These are phyloP conservation scores for Cephus nigrinus DNA, from an alignment of 2,888 invertebrate genomes.

Conservation along the genomic window DNA sequence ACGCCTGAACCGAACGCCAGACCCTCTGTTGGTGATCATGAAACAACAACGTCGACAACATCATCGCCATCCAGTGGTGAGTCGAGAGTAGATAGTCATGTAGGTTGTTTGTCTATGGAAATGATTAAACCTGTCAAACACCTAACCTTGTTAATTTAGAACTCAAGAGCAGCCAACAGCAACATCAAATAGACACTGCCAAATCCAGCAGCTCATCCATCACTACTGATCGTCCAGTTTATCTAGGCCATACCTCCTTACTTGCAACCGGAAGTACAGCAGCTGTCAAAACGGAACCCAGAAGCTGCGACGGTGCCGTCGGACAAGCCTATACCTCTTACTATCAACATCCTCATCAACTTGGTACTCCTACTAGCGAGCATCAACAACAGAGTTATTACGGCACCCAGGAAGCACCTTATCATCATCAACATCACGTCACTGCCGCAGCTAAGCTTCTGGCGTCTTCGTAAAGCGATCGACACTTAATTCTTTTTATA, in stretches of 20 bases:
- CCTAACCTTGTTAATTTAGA: slow-evolving; percentile 30
- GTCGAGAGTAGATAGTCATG: slow-evolving; percentile 4
- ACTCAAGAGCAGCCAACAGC: slow-evolving; percentile 48
- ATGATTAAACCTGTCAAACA: too few relatives aligned
- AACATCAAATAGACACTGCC: slow-evolving; percentile 54
- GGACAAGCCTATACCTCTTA: slow-evolving; percentile 60
- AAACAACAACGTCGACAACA: slow-evolving; percentile 51
- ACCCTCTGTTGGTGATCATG: slow-evolving; percentile 49
- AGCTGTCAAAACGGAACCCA: slow-evolving; percentile 62
- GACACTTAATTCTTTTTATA: too few relatives aligned
- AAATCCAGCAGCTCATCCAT: slow-evolving; percentile 51
- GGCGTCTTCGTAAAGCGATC: slow-evolving; percentile 77
- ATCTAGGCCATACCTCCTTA: slow-evolving; percentile 72
- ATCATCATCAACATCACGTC: slow-evolving; percentile 87
- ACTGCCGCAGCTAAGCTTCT: slow-evolving; percentile 86
- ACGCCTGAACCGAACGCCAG: slow-evolving; percentile 67
- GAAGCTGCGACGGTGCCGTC: slow-evolving; percentile 60
- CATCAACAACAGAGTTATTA: slow-evolving; percentile 60
- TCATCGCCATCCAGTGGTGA: slow-evolving; percentile 58
- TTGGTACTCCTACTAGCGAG: slow-evolving; percentile 54
- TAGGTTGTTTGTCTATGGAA: not conserved
- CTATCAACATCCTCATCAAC: slow-evolving; percentile 64
- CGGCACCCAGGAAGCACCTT: slow-evolving; percentile 73
- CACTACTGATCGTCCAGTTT: slow-evolving; percentile 60
- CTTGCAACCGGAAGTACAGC: slow-evolving; percentile 66